Conservation (phyloP, 1,140 invertebrate genomes). For the Stenopsyche tienmushanensis region DNA sequence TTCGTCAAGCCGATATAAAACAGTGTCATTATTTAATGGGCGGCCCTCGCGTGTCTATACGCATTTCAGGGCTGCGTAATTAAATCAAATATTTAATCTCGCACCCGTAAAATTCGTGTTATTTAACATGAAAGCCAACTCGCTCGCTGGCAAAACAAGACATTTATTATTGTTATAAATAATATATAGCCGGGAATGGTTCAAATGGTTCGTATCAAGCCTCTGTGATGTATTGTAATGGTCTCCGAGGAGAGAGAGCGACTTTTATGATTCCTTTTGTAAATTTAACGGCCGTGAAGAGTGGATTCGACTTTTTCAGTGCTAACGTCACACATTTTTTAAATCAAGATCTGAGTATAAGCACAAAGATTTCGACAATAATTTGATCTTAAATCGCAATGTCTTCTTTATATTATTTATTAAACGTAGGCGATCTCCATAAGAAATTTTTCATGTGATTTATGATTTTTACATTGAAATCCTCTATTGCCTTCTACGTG, state of each 20-base stretch:
- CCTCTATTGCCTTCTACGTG: too few relatives aligned
- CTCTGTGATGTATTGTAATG: slow-evolving; percentile 26
- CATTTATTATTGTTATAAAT: slow-evolving; percentile 28
- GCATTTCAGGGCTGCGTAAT: too few relatives aligned
- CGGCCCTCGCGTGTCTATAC: too few relatives aligned
- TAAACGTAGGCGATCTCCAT: too few relatives aligned
- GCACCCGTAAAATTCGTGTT: slow-evolving; percentile 1
- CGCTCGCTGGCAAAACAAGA: slow-evolving; percentile 13
- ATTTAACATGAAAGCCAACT: neutral
- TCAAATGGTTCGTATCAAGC: slow-evolving; percentile 31
- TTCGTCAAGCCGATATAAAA: neutral
- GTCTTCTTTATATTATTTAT: too few relatives aligned
- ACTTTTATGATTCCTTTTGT: slow-evolving; percentile 28
- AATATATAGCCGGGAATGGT: slow-evolving; percentile 10
- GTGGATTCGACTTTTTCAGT: slow-evolving; percentile 16
- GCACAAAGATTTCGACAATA: too few relatives aligned
- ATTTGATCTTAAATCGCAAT: too few relatives aligned
- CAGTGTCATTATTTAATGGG: neutral
- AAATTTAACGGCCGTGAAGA: slow-evolving; percentile 29
- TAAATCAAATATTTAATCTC: slow-evolving; percentile 14
- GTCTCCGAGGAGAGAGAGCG: neutral
- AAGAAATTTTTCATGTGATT: too few relatives aligned
- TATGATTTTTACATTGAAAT: too few relatives aligned
- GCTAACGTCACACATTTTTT: too few relatives aligned
- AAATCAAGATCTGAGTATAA: too few relatives aligned